Conservation (phyloP, 2,888 invertebrate species). For the Trachelus tabidus region DNA sequence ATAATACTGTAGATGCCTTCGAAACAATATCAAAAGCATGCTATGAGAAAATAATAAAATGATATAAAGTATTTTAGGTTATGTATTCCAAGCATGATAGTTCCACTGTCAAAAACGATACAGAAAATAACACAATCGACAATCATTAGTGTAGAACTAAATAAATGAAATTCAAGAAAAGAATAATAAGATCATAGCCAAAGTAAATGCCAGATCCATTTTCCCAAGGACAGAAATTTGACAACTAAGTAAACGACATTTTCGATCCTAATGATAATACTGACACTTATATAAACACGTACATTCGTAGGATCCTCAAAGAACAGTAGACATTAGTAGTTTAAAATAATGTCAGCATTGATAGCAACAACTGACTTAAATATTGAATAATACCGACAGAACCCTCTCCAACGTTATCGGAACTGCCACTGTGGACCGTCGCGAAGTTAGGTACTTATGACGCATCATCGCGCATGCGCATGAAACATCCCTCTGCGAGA, state of each 20-base stretch:
- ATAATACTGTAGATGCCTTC: not conserved
- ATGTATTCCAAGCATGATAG: not conserved
- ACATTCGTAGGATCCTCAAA: not conserved
- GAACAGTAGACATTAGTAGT: not conserved
- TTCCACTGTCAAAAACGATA: not conserved
- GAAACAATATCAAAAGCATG: not conserved
- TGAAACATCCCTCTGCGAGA: conserved; percentile 27
- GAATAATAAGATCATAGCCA: not conserved
- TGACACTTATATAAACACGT: not conserved
- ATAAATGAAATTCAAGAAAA: not conserved
- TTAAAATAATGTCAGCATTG: not conserved
- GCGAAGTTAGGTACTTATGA: conserved; percentile 33
- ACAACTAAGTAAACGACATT: not conserved
- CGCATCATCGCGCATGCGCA: conserved; percentile 14
- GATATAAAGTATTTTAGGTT: not conserved
- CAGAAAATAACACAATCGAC: not conserved
- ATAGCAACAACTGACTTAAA: not conserved
- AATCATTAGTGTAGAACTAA: not conserved
- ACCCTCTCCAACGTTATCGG: not conserved
- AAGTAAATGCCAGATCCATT: not conserved
- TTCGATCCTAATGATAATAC: not conserved
- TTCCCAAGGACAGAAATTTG: not conserved
- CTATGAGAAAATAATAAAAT: not conserved
- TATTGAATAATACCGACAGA: not conserved
- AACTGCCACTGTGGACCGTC: conserved; percentile 44